A percentile compares a stretch with the other conserved stretches of the same genome.
Evolutionary conservation across 2,888 invertebrate species (phyloP).

Genomic region (Chelonus formosanus): DNA sequence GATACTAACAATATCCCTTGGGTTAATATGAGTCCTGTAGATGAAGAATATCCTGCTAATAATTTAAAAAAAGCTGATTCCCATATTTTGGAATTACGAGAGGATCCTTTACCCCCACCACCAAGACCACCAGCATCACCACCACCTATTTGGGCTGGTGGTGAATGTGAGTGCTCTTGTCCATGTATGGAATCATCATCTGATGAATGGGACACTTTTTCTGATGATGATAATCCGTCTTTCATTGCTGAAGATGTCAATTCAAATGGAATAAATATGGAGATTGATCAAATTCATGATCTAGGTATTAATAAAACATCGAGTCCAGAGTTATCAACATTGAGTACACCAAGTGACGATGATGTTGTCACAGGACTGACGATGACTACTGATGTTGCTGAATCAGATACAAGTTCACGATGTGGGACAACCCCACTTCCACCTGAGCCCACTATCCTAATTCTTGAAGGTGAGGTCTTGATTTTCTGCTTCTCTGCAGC

Average conservation of each 20-base stretch:
- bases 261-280: slow-evolving; percentile 30
- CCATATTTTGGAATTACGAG: slow-evolving; percentile 29
- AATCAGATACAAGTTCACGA: slow-evolving; percentile 26
- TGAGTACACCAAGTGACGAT: slow-evolving; percentile 22
- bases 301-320: slow-evolving; percentile 32
- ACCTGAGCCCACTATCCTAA: slow-evolving; percentile 79
- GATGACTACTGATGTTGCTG: slow-evolving; percentile 4
- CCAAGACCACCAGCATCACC: slow-evolving; percentile 52
- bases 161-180: slow-evolving; percentile 79
- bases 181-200: slow-evolving; percentile 70
- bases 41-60: slow-evolving; percentile 39
- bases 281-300: slow-evolving; percentile 21
- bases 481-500: not conserved
- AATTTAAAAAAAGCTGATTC: slow-evolving; percentile 23
- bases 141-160: slow-evolving; percentile 69
- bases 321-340: slow-evolving; percentile 34
- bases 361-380: not conserved
- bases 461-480: slow-evolving; percentile 80
- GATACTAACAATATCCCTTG: slow-evolving; percentile 63
- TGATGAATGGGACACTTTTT: slow-evolving; percentile 56
- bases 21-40: slow-evolving; percentile 69
- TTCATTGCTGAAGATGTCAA: slow-evolving; percentile 33
- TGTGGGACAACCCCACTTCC: slow-evolving; percentile 68
- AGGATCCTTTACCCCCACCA: slow-evolving; percentile 61
- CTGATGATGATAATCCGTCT: slow-evolving; percentile 37